Conservation (phyloP, 2,113 vertebrate genomes). For the Hippocampus zosterae region DNA sequence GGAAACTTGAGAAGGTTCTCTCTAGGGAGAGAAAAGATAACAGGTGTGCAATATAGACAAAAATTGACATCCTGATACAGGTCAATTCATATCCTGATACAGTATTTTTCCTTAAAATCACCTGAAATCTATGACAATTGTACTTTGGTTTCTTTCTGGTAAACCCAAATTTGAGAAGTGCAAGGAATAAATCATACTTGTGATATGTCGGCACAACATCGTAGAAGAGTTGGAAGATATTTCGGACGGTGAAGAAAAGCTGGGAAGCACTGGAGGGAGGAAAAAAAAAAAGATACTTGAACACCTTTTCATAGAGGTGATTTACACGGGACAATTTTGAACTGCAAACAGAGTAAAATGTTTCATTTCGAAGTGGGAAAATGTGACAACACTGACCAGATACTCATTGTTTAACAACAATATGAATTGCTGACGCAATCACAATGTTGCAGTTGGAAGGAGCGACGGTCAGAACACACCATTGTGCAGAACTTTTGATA, state of each 20-base stretch:
- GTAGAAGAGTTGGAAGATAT: slow-evolving; percentile 95
- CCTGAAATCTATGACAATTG: too few relatives aligned
- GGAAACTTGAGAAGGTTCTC: slow-evolving; percentile 94
- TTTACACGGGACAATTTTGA: not conserved
- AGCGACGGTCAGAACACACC: slow-evolving; percentile 64
- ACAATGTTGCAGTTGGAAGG: not conserved
- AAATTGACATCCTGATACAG: too few relatives aligned
- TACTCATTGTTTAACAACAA: too few relatives aligned
- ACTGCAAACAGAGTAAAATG: not conserved
- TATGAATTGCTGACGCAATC: too few relatives aligned
- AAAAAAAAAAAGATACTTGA: not conserved
- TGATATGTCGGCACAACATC: slow-evolving; percentile 96
- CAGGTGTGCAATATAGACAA: too few relatives aligned
- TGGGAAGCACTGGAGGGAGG: slow-evolving; percentile 77
- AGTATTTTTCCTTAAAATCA: too few relatives aligned
- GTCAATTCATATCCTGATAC: too few relatives aligned
- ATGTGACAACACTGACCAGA: too few relatives aligned
- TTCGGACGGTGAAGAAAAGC: slow-evolving; percentile 90
- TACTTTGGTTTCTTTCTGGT: not conserved
- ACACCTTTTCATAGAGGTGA: not conserved
- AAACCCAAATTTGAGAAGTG: not conserved
- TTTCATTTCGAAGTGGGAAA: not conserved
- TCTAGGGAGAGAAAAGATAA: slow-evolving; percentile 55
- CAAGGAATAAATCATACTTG: slow-evolving; percentile 75
- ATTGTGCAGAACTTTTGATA: slow-evolving; percentile 81